Evolutionary conservation across 2,113 vertebrate genomes (phyloP).

Genomic region (Scytalopus superciliaris): DNA sequence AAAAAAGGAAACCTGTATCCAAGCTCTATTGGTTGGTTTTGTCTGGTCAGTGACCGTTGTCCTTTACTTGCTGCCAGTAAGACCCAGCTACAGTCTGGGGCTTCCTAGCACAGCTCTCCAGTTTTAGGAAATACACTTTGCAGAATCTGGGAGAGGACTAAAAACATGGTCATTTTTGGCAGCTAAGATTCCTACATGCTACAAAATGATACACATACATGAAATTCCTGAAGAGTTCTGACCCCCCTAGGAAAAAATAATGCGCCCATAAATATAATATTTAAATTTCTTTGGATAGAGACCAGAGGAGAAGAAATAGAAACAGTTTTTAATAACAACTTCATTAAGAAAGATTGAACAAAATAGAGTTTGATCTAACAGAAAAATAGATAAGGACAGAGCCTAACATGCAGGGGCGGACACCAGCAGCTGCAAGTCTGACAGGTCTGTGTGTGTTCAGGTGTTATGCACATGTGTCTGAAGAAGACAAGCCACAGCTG

Average conservation of each 20-base stretch:
- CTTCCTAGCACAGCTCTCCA: background rate
- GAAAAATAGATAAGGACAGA: background rate
- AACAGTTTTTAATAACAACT: background rate
- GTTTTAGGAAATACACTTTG: background rate
- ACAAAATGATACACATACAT: background rate
- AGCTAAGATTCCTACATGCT: background rate
- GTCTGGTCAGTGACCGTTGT: background rate
- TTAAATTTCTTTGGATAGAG: background rate
- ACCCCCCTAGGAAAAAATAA: background rate
- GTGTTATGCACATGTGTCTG: accelerated
- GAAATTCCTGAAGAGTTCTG: background rate
- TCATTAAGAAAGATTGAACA: background rate
- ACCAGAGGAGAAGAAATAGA: background rate
- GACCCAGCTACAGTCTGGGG: background rate
- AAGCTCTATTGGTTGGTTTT: background rate
- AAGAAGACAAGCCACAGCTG: background rate
- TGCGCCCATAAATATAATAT: background rate
- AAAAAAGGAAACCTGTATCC: background rate
- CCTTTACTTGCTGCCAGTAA: background rate
- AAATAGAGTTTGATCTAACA: background rate
- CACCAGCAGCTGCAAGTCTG: background rate
- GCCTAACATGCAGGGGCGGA: background rate
- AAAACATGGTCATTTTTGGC: background rate
- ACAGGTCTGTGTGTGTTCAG: background rate
- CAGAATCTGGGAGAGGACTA: background rate